phyloP scores from a whole-genome alignment of 37 sponge, comb jelly and placozoan genomes.

The Cladorhizidae sp. region DNA sequence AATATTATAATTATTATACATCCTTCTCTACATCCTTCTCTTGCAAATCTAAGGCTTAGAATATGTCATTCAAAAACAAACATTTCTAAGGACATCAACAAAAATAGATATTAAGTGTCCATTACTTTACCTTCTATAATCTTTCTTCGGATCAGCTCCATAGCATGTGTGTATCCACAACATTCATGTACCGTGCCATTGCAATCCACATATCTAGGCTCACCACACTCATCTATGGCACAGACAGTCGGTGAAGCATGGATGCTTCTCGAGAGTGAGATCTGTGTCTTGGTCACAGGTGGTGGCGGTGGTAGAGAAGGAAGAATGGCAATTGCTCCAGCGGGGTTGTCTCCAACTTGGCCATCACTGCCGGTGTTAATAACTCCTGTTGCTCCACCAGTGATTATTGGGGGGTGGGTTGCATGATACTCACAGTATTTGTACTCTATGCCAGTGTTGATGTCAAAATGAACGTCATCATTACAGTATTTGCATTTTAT shows the following conservation, averaged over 20 bases:
- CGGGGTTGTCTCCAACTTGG: no score
- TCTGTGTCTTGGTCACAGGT: no score
- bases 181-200: conserved; percentile 75
- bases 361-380: no score
- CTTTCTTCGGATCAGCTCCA: conserved; percentile 83
- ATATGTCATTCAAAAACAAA: no score
- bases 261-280: background rate
- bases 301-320: no score
- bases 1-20: no score
- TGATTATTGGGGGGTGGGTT: background rate
- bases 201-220: conserved; percentile 53
- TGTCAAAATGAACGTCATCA: conserved; percentile 35
- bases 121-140: conserved; percentile 8
- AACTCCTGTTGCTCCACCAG: background rate
- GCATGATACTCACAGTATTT: conserved; percentile 8
- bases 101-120: no score
- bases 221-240: conserved; percentile 66
- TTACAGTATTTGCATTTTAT: conserved; percentile 20
- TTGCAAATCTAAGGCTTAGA: no score
- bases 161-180: conserved; percentile 80
- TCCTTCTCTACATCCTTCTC: no score
- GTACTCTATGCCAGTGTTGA: conserved; percentile 49
- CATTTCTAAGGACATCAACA: no score
- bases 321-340: no score
- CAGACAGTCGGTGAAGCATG: conserved; percentile 14